These are phyloP conservation scores for Lepisosteus oculatus DNA, from an alignment of 2,113 vertebrate species.

Conservation along the genomic window DNA sequence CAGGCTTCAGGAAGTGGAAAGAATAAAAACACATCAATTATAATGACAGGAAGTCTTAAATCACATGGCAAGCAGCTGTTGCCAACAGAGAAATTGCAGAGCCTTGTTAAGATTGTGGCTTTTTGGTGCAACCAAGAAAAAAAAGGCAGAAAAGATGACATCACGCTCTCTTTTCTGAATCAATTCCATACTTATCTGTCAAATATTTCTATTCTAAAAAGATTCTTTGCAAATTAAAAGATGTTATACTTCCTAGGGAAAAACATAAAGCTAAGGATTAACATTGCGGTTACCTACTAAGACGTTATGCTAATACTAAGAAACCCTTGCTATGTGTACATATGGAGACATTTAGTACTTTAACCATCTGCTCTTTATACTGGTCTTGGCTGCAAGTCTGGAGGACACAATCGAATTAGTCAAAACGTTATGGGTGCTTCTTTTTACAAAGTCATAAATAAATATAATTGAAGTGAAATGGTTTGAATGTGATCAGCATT, in stretches of 20 bases:
- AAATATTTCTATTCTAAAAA: not conserved
- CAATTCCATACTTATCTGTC: constrained; percentile 15
- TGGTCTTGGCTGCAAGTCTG: constrained; percentile 33
- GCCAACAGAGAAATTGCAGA: constrained; percentile 70
- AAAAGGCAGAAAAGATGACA: constrained; percentile 48
- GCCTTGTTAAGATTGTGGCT: constrained; percentile 64
- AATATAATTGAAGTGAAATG: constrained; percentile 37
- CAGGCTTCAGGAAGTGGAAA: constrained; percentile 88
- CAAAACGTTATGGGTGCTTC: constrained; percentile 25
- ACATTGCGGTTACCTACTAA: constrained; percentile 26
- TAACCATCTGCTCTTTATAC: constrained; percentile 44
- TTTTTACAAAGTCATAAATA: constrained; percentile 44
- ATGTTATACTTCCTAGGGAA: constrained; percentile 9
- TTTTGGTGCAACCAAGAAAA: constrained; percentile 54
- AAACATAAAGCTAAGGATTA: constrained; percentile 20
- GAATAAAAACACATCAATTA: constrained; percentile 93
- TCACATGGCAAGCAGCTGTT: constrained; percentile 87
- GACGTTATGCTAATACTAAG: constrained; percentile 32
- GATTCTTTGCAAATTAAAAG: constrained; percentile 17
- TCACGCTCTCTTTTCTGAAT: constrained; percentile 40
- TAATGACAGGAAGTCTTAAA: constrained; percentile 87
- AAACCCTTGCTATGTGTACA: constrained; percentile 44
- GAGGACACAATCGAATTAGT: constrained; percentile 46
- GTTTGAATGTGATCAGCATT: constrained; percentile 37
- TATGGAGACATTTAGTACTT: constrained; percentile 60